Conservation (phyloP, 2,797 vertebrate species). For the Craterocephalus amniculus region DNA sequence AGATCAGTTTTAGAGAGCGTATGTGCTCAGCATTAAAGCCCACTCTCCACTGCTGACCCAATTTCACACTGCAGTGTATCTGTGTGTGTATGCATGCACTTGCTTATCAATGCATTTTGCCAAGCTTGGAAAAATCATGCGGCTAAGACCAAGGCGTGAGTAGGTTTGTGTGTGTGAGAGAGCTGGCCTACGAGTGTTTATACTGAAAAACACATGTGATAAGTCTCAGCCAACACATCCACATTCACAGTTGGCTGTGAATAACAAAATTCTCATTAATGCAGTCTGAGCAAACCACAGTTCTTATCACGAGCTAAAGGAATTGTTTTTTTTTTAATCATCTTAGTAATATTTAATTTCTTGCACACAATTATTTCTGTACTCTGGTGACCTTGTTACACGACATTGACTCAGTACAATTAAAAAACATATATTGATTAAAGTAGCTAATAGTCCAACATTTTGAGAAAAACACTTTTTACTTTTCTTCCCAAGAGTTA, state of each 20-base stretch:
- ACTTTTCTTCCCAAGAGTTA: conserved; percentile 1
- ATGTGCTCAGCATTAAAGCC: conserved; percentile 83
- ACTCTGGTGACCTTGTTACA: not conserved
- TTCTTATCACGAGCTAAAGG: conserved; percentile 24
- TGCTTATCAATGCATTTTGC: conserved; percentile 77
- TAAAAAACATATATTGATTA: not conserved
- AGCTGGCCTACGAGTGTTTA: conserved; percentile 45
- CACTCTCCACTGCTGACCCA: conserved; percentile 82
- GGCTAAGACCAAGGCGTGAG: conserved; percentile 52
- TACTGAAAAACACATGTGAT: conserved; percentile 41
- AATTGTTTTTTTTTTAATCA: not conserved
- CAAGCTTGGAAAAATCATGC: conserved; percentile 59
- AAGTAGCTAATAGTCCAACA: not conserved
- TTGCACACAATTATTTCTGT: not conserved
- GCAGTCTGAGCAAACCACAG: conserved; percentile 40
- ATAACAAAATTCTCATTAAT: conserved; percentile 43
- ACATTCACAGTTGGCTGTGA: conserved; percentile 36
- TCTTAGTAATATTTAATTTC: conserved; percentile 14
- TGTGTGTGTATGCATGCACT: conserved; percentile 43
- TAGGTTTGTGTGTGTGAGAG: conserved; percentile 44
- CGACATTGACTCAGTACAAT: not conserved
- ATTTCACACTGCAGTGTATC: conserved; percentile 78
- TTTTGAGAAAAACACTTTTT: not conserved
- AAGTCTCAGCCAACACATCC: conserved; percentile 43
- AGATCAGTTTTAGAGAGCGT: conserved; percentile 81